phyloP scores from a whole-genome alignment of 2,888 invertebrate genomes.

The Chaitophorus viminalis region DNA sequence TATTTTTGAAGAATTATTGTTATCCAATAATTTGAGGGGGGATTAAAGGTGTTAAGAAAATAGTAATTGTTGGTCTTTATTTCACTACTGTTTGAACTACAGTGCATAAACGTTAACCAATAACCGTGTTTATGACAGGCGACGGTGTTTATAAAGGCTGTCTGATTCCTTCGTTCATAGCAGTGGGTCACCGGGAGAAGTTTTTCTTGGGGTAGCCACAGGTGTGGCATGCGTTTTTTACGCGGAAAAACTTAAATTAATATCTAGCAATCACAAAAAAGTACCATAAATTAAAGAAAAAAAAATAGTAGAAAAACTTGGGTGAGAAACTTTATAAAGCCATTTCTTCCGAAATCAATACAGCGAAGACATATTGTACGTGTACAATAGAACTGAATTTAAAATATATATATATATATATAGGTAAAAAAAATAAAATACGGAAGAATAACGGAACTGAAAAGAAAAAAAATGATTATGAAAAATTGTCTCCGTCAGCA shows the following conservation, averaged over 20 bases:
- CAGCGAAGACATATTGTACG: not conserved
- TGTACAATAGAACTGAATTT: constrained; percentile 51
- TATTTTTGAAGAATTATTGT: too few species aligned
- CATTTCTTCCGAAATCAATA: constrained; percentile 49
- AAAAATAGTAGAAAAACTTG: constrained; percentile 33
- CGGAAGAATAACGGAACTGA: not conserved
- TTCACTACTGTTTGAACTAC: not conserved
- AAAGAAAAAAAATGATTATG: constrained; percentile 27
- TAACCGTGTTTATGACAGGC: not conserved
- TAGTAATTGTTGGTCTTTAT: too few species aligned
- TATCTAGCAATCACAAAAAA: not conserved
- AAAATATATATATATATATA: constrained; percentile 14
- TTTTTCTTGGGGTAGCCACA: constrained; percentile 33
- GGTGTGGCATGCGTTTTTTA: constrained; percentile 31
- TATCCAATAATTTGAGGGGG: too few species aligned
- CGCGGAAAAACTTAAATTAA: constrained; percentile 55
- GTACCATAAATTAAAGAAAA: constrained; percentile 37
- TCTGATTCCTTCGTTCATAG: not conserved
- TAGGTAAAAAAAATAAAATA: not conserved
- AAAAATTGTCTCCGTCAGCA: constrained; percentile 38
- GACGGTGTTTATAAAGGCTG: constrained; percentile 13
- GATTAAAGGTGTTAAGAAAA: too few species aligned
- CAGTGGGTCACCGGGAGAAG: not conserved
- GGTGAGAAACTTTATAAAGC: constrained; percentile 31
- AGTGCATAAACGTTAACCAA: not conserved